Evolutionary conservation across 1,140 invertebrate genomes (phyloP), one percentile per base, ranked within the genome.

Genomic region (Sycobia sp.): DNA sequence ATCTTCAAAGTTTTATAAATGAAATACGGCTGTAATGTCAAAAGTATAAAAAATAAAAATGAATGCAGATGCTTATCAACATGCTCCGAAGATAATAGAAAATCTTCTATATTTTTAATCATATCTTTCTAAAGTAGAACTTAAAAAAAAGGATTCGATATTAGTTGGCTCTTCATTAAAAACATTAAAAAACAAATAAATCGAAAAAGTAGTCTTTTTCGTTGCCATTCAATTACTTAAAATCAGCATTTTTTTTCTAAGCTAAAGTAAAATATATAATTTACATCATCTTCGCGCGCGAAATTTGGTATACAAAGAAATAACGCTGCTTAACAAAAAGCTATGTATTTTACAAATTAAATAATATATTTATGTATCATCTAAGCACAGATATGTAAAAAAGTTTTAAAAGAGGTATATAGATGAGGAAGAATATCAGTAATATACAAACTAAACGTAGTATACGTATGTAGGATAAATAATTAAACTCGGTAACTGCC

Each of bases 401-500:
- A 29, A 18, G 3, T 16, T 5, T 36, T 49, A 38, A 29, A 58
- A 49, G 20, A 14, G 22, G 22, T 41, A 41, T 22, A 53, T 44
- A 34, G 29, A 32, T 32, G 23, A 62, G 51, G 32, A 62, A 47
- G 41, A 62, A 55, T 41, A 54, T 62, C 23, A 38, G 23, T 53
- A 55, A 54, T 18, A 23, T 61, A 53, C 16, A 61, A 23, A 53
- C 10, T 61, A 61, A 41, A 41, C 25, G 14, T 32, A 32, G 50
- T 11, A 41, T 50, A 29, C 46, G 36, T 50, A 50, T 36, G 36
- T 50, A 50, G 25, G 18, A 44, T 53, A 53, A 62, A 62, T 27
- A 62, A 55, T 54, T 44, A 55, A 46, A 55, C 27, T 62, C 59
- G 51, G 59, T 62, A 62, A 62, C 51, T 62, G 59, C 13, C 47